These are phyloP conservation scores for Aplochiton taeniatus DNA, from an alignment of 2,797 vertebrate genomes.

Conservation along the genomic window DNA sequence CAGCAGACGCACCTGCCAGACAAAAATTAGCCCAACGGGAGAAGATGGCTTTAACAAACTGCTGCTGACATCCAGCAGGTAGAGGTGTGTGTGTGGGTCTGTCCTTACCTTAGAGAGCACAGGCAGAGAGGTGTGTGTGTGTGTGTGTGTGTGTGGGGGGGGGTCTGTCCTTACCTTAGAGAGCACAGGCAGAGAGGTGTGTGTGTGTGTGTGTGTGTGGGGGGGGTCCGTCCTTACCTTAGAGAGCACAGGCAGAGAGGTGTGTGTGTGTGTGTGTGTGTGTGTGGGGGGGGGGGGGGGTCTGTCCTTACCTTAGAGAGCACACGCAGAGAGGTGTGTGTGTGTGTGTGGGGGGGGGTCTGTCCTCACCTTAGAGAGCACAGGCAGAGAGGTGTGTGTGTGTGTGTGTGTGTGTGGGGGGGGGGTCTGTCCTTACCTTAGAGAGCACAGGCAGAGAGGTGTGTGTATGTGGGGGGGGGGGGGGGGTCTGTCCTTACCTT, in stretches of 20 bases:
- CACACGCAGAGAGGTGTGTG: too few species aligned
- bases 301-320: too few species aligned
- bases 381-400: neutral
- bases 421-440: neutral
- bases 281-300: neutral
- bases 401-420: too few species aligned
- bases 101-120: neutral
- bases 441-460: neutral
- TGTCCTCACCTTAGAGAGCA: neutral
- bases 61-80: neutral
- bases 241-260: too few species aligned
- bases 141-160: neutral
- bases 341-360: neutral
- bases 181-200: too few species aligned
- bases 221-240: neutral
- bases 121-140: neutral
- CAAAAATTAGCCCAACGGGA: neutral
- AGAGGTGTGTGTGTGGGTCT: neutral
- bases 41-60: neutral
- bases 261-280: neutral
- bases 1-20: constrained; percentile 79
- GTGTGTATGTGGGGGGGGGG: too few species aligned
- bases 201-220: too few species aligned
- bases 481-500: too few species aligned
- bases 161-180: neutral